Evolutionary conservation across 2,888 invertebrate species (phyloP), one percentile per base, ranked within the genome.

Genomic region (Tuta absoluta): DNA sequence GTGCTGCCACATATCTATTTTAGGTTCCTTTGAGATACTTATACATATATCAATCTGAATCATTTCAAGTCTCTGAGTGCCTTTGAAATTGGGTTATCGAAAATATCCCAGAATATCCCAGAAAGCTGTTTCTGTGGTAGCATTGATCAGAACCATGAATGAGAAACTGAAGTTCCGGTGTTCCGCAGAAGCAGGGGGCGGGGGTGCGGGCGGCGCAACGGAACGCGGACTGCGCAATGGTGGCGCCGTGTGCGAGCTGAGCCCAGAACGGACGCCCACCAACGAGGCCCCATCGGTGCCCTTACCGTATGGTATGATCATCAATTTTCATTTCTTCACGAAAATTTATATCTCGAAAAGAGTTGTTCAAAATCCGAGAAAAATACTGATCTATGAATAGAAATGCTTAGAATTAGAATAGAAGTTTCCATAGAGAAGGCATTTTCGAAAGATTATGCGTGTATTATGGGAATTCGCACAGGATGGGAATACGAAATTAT

Each of bases 221-320:
- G 84, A 63, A 85, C 88, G 84, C 77, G 85, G 69, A 85, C 85
- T 68, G 76, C 81, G 56, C 76, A 80, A 65, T 89, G 89, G 86
- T 87, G 90, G 84, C 86, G 91, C 69, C 88, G 85, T 77, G 81
- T 82, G 72, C 79, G 89, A 88, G 70, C 87, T 89, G 91, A 90
- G 87, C 83, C 91, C 88, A 73, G 91, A 92, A 76, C 77, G 88
- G 87, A 92, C 92, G 51, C 92, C 92, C 75, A 92, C 91, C 90
- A 92, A 92, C 91, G 91, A 91, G 76, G 83, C 72, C 74, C 91
- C 90, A 75, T 91, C 81, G 86, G 89, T 75, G 88, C 88, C 84
- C 87, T 91, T 87, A 89, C 91, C 84, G 85, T 91, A 81, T 90
- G 91, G 91, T 90, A 72, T 12, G 59, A 59, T 49, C 21, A 49